A percentile compares a stretch with the other conserved stretches of the same genome.
These are phyloP conservation scores for Parus major DNA, from an alignment of 2,113 vertebrate species.

Conservation along the genomic window DNA sequence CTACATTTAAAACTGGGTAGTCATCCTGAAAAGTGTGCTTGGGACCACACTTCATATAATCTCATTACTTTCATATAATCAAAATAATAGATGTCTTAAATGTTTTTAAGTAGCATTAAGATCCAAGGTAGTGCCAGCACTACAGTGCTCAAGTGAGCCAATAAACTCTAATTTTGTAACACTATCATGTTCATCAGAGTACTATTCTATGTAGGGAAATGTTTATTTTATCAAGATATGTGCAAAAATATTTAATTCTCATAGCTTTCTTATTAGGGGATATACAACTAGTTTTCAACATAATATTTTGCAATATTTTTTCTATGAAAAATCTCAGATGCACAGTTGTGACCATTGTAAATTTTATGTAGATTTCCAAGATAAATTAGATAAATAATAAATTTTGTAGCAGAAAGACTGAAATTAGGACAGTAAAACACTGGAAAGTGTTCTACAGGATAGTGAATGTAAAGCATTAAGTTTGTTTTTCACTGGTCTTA, in stretches of 20 bases:
- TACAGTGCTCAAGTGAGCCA: conserved; percentile 10
- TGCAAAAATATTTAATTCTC: neutral
- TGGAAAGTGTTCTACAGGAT: neutral
- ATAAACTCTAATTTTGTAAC: neutral
- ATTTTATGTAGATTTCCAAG: neutral
- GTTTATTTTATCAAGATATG: neutral
- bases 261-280: neutral
- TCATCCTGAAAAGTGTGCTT: neutral
- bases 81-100: neutral
- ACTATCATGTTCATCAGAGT: neutral
- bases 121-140: neutral
- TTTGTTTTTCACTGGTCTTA: neutral
- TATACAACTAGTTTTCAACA: neutral
- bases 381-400: neutral
- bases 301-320: conserved; percentile 6
- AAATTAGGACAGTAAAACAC: neutral
- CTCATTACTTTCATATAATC: neutral
- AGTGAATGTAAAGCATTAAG: neutral
- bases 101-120: neutral
- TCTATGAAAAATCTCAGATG: neutral
- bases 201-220: neutral
- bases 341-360: neutral
- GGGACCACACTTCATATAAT: neutral
- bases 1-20: neutral
- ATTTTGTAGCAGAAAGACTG: neutral